These are phyloP conservation scores for Patiria pectinifera DNA, from an alignment of 53 echinoderm and acorn worm species.

Conservation along the genomic window DNA sequence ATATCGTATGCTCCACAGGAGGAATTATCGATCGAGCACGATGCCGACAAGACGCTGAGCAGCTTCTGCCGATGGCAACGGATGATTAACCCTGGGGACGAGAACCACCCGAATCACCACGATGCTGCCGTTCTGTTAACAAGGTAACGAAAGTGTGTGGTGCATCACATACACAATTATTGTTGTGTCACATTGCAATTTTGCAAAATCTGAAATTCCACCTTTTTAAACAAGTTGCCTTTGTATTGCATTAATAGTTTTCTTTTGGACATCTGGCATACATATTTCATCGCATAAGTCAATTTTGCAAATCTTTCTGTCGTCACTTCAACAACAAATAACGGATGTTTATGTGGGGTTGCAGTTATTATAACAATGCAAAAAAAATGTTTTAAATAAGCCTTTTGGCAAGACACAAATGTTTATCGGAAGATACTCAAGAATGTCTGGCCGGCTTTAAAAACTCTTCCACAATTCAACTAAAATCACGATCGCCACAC, in stretches of 20 bases:
- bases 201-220: too few species aligned
- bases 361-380: background rate
- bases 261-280: too few species aligned
- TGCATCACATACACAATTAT: too few species aligned
- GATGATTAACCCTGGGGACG: constrained; percentile 68
- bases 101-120: constrained; percentile 79
- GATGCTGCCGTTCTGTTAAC: constrained; percentile 93
- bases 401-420: background rate
- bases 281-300: background rate
- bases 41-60: constrained; percentile 83
- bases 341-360: background rate
- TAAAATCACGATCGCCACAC: constrained; percentile 10
- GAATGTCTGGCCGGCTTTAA: background rate
- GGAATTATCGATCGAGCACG: constrained; percentile 75
- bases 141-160: constrained; percentile 58
- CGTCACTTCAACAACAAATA: background rate
- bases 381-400: background rate
- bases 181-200: too few species aligned
- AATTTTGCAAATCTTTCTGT: background rate
- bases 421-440: background rate
- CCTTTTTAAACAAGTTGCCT: too few species aligned
- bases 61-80: constrained; percentile 93
- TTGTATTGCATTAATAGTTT: too few species aligned
- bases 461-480: background rate
- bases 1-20: constrained; percentile 53